Base-by-base conservation (phyloP, 2,797 vertebrate species). In the Pogonophryne albipinna region DNA sequence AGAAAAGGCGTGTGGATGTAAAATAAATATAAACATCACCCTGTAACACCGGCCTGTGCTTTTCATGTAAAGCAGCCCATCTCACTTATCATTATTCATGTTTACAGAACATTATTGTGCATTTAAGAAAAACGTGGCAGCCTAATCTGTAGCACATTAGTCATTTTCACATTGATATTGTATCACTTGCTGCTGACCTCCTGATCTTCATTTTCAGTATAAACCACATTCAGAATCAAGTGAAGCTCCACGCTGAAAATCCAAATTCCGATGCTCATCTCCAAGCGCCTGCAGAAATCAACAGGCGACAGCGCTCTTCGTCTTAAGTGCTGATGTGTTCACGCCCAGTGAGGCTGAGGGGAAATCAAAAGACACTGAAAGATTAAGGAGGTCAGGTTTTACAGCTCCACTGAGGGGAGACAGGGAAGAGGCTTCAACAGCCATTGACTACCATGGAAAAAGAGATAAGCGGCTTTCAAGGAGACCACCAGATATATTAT, bases 361-460 rank as follows among this genome's bases (percentile, higher is more conserved):
- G 81, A 38, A 90, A 91, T 89, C 85, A 85, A 84, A 83, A 85
- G 86, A 77, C 78, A 50, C 83, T 84, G 89, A 88, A 87, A 92
- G 86, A 93, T 89, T 92, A 89, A 92, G 79, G 87, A 90, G 87
- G 85, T 90, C 83, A 87, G 85, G 75, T 82, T 88, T 90, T 88
- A 85, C 74, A 83, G 84, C 80, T 79, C 53, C 67, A 51, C 61
- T n/a, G 71, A 53, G 66, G 77, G 67, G 85, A 59, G 70, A 17
- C 59, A 73, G 19, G 70, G 80, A 46, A 69, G 79, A 80, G 46
- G 49, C 78, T 89, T 79, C n/a, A 66, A 19, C 78, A 71, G 60
- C 58, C 73, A 85, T 75, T 56, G 69, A 86, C 78, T 85, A 23
- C 77, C 84, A 73, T 78, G 66, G 87, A 79, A 89, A 91, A 83